phyloP scores from a whole-genome alignment of 2,888 invertebrate species.

The Dryomyza anilis region DNA sequence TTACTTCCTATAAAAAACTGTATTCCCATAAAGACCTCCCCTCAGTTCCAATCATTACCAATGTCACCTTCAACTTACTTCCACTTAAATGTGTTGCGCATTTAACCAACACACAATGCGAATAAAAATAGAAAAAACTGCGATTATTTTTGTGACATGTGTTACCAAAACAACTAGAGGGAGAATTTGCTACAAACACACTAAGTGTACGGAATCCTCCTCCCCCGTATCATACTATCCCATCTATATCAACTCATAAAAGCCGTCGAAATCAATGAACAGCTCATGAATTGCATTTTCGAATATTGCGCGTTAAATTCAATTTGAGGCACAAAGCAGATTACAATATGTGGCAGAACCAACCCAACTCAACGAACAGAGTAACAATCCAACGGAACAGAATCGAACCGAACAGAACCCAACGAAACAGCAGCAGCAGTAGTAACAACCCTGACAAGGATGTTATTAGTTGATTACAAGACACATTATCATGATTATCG shows the following conservation, averaged over 20 bases:
- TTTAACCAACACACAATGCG: neutral
- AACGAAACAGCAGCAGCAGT: constrained; percentile 18
- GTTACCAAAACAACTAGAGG: constrained; percentile 37
- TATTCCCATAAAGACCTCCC: too few species aligned
- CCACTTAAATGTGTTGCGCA: too few species aligned
- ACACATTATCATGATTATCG: constrained; percentile 63
- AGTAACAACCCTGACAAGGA: constrained; percentile 40
- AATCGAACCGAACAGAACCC: constrained; percentile 32
- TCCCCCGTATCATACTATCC: too few species aligned
- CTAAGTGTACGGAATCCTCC: too few species aligned
- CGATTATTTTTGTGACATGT: constrained; percentile 51
- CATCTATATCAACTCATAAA: too few species aligned
- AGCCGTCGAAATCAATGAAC: constrained; percentile 29
- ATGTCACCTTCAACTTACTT: too few species aligned
- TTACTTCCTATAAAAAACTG: too few species aligned
- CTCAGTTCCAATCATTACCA: too few species aligned
- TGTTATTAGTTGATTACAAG: constrained; percentile 64
- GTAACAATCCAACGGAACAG: neutral
- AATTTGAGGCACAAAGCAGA: constrained; percentile 47
- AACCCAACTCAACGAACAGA: constrained; percentile 41
- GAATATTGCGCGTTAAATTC: constrained; percentile 58
- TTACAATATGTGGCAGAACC: constrained; percentile 29
- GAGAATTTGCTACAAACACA: constrained; percentile 41
- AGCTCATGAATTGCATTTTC: constrained; percentile 29
- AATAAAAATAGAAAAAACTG: neutral